phyloP scores from a whole-genome alignment of 1,140 invertebrate species.

The Myzus persicae region DNA sequence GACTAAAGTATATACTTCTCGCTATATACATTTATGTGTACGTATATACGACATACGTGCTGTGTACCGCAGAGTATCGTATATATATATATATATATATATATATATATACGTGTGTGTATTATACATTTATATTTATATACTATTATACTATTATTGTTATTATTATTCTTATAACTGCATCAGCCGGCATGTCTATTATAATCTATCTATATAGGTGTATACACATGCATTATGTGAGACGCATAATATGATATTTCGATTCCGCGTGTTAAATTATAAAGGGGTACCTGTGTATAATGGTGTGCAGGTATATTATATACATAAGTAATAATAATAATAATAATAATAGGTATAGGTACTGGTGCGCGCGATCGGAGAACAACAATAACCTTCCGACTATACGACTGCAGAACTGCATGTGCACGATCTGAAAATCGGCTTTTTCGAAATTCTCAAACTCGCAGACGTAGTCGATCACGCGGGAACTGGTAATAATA shows the following conservation, averaged over 20 bases:
- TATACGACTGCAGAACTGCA: not conserved
- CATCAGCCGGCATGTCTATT: not conserved
- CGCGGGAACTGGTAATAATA: not conserved
- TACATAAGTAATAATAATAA: not conserved
- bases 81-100: not conserved
- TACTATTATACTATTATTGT: not conserved
- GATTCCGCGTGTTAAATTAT: slow-evolving; percentile 9
- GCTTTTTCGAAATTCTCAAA: not conserved
- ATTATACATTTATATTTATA: not conserved
- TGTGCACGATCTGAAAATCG: not conserved
- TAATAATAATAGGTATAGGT: not conserved
- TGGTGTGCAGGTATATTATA: not conserved
- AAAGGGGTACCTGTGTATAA: not conserved
- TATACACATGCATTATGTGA: not conserved
- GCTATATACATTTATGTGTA: not conserved
- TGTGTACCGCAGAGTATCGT: not conserved
- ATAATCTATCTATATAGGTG: not conserved
- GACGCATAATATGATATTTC: not conserved
- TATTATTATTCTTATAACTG: slow-evolving; percentile 13
- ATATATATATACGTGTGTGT: not conserved
- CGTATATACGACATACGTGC: too few relatives aligned
- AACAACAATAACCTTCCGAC: not conserved
- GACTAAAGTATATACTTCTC: not conserved
- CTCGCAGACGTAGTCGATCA: too few relatives aligned
- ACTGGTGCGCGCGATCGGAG: not conserved